phyloP scores from a whole-genome alignment of 2,888 invertebrate species.

The Yponomeuta sedellus region DNA sequence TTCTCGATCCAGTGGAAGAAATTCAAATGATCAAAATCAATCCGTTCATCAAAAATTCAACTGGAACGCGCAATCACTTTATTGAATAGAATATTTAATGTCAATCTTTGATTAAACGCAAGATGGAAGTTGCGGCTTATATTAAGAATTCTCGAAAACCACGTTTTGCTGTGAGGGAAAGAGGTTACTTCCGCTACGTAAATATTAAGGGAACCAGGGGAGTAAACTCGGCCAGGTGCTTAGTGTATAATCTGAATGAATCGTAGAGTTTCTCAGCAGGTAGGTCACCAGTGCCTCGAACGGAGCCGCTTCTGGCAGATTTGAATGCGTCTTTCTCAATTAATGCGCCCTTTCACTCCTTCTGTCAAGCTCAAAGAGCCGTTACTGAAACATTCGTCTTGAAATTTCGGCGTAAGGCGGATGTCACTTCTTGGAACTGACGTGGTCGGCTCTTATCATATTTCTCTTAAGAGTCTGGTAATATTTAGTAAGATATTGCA shows the following conservation, averaged over 20 bases:
- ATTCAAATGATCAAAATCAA: conserved; percentile 69
- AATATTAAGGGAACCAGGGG: conserved; percentile 52
- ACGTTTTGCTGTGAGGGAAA: conserved; percentile 51
- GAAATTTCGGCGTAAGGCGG: not conserved
- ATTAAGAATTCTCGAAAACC: conserved; percentile 62
- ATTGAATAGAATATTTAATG: conserved; percentile 59
- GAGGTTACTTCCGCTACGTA: conserved; percentile 61
- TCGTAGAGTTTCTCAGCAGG: conserved; percentile 30
- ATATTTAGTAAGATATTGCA: not conserved
- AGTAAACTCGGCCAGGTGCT: conserved; percentile 32
- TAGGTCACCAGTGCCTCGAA: conserved; percentile 37
- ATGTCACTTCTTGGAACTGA: not conserved
- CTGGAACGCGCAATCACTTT: conserved; percentile 63
- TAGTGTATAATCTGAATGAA: conserved; percentile 70
- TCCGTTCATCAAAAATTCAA: conserved; percentile 70
- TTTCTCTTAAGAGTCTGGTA: not conserved
- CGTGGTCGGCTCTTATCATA: not conserved
- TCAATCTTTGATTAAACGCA: conserved; percentile 60
- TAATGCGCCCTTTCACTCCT: conserved; percentile 61
- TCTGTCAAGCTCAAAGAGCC: conserved; percentile 21
- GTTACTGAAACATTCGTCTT: conserved; percentile 4
- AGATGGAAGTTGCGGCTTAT: conserved; percentile 54
- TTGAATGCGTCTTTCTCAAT: conserved; percentile 65
- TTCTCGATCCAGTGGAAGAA: conserved; percentile 60
- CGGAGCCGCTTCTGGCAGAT: conserved; percentile 50